These are phyloP conservation scores for Python bivittatus DNA, from an alignment of 2,113 vertebrate species.

Conservation along the genomic window DNA sequence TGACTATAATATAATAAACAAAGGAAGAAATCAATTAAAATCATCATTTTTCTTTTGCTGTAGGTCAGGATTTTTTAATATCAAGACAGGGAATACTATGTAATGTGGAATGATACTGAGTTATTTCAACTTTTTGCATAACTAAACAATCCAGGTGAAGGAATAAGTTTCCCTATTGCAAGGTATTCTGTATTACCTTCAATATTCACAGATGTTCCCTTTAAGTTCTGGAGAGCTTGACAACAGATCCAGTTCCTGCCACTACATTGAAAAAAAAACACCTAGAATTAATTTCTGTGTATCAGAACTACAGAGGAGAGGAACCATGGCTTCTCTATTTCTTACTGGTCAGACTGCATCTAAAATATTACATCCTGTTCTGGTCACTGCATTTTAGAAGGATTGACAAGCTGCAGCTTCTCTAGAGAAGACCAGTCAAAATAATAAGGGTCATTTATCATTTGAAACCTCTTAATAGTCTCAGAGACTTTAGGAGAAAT, in stretches of 20 bases:
- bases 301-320: neutral
- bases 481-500: neutral
- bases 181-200: neutral
- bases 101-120: neutral
- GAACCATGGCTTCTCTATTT: too few relatives aligned
- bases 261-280: neutral
- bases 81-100: neutral
- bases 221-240: neutral
- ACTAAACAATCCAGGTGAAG: neutral
- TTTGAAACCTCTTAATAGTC: neutral
- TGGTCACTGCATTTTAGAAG: neutral
- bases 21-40: neutral
- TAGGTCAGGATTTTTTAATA: neutral
- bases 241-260: neutral
- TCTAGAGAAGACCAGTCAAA: neutral
- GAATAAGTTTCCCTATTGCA: neutral
- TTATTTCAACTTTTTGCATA: neutral
- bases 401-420: neutral
- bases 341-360: neutral
- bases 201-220: neutral
- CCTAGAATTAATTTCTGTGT: neutral
- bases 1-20: neutral
- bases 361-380: neutral
- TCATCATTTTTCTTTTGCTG: neutral
- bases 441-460: neutral